These are phyloP conservation scores for Onthophagus taurus DNA, from an alignment of 1,140 invertebrate species.

Conservation along the genomic window DNA sequence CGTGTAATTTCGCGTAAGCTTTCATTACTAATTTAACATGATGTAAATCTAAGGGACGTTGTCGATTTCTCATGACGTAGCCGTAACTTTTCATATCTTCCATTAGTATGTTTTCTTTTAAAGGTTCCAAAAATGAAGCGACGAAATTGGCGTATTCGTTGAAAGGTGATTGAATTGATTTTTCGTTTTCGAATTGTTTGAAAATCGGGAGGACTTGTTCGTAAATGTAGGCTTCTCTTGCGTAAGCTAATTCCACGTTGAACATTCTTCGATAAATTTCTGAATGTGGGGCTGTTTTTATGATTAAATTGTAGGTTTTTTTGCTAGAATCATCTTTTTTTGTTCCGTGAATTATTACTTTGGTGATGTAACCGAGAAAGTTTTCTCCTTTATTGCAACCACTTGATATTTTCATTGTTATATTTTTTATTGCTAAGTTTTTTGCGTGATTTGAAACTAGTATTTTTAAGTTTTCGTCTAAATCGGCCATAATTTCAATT, in stretches of 20 bases:
- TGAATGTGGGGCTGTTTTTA: conserved; percentile 11
- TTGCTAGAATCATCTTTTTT: conserved; percentile 1
- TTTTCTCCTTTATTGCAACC: background rate
- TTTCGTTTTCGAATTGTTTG: conserved; percentile 20
- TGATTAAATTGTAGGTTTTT: conserved; percentile 1
- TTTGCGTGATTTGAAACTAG: no score
- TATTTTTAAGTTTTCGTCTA: no score
- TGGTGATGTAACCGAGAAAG: background rate
- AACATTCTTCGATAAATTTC: conserved; percentile 5
- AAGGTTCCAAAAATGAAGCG: conserved; percentile 24
- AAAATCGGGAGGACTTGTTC: conserved; percentile 23
- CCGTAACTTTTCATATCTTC: conserved; percentile 42
- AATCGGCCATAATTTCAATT: no score
- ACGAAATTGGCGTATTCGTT: conserved; percentile 23
- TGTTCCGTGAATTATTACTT: conserved; percentile 3
- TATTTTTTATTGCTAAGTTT: no score
- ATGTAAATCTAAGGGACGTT: conserved; percentile 18
- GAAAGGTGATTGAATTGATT: conserved; percentile 7
- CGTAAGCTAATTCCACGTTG: conserved; percentile 17
- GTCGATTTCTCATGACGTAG: conserved; percentile 40
- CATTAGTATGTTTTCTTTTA: conserved; percentile 42
- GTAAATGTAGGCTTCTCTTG: conserved; percentile 28
- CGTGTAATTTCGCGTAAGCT: conserved; percentile 18
- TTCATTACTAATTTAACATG: conserved; percentile 14
- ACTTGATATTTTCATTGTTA: background rate